These are phyloP conservation scores for Drosophila nigromelanica DNA, from an alignment of 1,140 invertebrate genomes.

Conservation along the genomic window DNA sequence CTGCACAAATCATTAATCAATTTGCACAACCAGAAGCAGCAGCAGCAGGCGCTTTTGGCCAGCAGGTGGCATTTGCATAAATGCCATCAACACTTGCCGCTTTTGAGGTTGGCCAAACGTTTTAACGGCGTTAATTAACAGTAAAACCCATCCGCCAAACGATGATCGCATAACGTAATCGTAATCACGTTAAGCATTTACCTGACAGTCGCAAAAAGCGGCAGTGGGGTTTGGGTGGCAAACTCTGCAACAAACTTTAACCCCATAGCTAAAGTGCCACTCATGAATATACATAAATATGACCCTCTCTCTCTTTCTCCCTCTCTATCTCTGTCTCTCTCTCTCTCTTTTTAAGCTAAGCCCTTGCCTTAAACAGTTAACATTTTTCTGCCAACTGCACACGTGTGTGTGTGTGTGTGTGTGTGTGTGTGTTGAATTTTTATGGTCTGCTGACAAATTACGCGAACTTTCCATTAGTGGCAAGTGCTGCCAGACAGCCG, in stretches of 20 bases:
- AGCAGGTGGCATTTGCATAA: slow-evolving; percentile 32
- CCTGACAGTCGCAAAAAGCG: slow-evolving; percentile 20
- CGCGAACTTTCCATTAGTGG: slow-evolving; percentile 73
- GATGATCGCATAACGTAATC: slow-evolving; percentile 9
- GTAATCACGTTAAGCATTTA: slow-evolving; percentile 30
- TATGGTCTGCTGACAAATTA: slow-evolving; percentile 80
- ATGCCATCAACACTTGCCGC: slow-evolving; percentile 25
- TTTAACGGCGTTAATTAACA: slow-evolving; percentile 65
- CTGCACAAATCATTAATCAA: slow-evolving; percentile 68
- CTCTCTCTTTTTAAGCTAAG: slow-evolving; percentile 2
- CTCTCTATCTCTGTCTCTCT: slow-evolving; percentile 7
- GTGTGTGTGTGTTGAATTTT: slow-evolving; percentile 54
- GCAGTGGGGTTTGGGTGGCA: not conserved
- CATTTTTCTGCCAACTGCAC: slow-evolving; percentile 70
- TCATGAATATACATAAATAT: slow-evolving; percentile 38
- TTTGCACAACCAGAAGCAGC: slow-evolving; percentile 30
- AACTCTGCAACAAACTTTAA: slow-evolving; percentile 70
- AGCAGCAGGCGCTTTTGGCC: not conserved
- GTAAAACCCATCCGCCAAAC: slow-evolving; percentile 20
- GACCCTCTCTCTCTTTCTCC: not conserved
- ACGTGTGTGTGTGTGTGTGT: slow-evolving; percentile 13
- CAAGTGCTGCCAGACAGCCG: slow-evolving; percentile 19
- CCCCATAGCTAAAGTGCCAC: slow-evolving; percentile 49
- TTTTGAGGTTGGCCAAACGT: slow-evolving; percentile 10
- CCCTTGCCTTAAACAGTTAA: slow-evolving; percentile 55